phyloP scores from a whole-genome alignment of 1,140 invertebrate genomes.

The Sarcophaga peregrina region DNA sequence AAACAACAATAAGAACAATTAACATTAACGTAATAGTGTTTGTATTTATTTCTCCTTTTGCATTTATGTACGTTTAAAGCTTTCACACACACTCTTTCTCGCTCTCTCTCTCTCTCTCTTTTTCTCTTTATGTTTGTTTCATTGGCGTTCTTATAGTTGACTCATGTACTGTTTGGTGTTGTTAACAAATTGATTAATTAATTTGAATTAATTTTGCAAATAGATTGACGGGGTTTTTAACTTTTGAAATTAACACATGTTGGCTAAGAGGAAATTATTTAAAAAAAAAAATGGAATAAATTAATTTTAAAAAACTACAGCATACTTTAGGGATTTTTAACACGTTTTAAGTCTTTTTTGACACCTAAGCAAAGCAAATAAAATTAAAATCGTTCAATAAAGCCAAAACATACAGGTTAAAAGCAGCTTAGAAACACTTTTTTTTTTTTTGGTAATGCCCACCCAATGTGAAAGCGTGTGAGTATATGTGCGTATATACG shows the following conservation, averaged over 20 bases:
- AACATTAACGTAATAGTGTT: neutral
- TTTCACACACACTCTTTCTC: neutral
- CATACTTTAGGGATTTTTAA: conserved; percentile 8
- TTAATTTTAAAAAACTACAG: neutral
- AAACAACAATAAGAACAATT: conserved; percentile 1
- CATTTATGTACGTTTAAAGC: neutral
- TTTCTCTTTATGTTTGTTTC: neutral
- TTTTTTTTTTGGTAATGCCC: too few relatives aligned
- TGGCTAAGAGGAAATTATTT: too few relatives aligned
- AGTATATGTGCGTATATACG: too few relatives aligned
- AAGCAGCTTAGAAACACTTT: too few relatives aligned
- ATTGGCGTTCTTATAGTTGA: neutral
- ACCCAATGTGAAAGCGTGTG: too few relatives aligned
- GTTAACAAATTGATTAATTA: neutral
- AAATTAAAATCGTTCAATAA: too few relatives aligned
- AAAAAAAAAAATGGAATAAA: too few relatives aligned
- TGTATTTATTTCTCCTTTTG: neutral
- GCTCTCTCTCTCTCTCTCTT: neutral
- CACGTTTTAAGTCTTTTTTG: neutral
- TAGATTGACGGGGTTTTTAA: too few relatives aligned
- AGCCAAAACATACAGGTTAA: too few relatives aligned
- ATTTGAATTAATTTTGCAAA: too few relatives aligned
- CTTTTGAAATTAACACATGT: too few relatives aligned
- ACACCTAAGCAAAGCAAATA: neutral
- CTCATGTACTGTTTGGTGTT: neutral